Evolutionary conservation across 2,888 invertebrate genomes (phyloP).

Genomic region (Callimorpha dominula): DNA sequence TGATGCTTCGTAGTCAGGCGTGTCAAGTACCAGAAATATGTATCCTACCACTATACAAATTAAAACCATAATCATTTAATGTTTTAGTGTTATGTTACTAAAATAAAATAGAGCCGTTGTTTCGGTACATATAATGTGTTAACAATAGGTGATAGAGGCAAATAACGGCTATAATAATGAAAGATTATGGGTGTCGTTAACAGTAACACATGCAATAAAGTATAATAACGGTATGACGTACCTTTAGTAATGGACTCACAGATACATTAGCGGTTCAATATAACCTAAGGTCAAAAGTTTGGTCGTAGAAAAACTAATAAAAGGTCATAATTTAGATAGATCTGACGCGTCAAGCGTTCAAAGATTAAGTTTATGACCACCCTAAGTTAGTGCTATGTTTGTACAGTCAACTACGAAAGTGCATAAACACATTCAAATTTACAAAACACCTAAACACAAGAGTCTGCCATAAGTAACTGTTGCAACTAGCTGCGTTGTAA

Average conservation of each 20-base stretch:
- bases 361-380: conserved; percentile 16
- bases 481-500: too few species aligned
- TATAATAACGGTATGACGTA: conserved; percentile 12
- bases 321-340: conserved; percentile 24
- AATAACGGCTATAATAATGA: background rate
- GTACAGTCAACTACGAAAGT: too few species aligned
- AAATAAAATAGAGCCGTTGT: background rate
- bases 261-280: conserved; percentile 17
- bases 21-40: background rate
- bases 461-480: too few species aligned
- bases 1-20: too few species aligned
- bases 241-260: conserved; percentile 13
- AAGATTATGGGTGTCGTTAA: conserved; percentile 8
- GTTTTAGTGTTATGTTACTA: background rate
- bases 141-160: background rate
- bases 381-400: background rate
- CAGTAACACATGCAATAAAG: background rate
- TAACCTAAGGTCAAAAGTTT: conserved; percentile 25
- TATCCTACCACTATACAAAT: background rate
- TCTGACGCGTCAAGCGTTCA: conserved; percentile 8
- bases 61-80: background rate
- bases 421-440: too few species aligned
- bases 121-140: background rate
- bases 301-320: conserved; percentile 13
- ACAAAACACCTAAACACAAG: too few species aligned